These are phyloP conservation scores for Plagodis dolabraria DNA, from an alignment of 2,888 invertebrate species.

Conservation along the genomic window DNA sequence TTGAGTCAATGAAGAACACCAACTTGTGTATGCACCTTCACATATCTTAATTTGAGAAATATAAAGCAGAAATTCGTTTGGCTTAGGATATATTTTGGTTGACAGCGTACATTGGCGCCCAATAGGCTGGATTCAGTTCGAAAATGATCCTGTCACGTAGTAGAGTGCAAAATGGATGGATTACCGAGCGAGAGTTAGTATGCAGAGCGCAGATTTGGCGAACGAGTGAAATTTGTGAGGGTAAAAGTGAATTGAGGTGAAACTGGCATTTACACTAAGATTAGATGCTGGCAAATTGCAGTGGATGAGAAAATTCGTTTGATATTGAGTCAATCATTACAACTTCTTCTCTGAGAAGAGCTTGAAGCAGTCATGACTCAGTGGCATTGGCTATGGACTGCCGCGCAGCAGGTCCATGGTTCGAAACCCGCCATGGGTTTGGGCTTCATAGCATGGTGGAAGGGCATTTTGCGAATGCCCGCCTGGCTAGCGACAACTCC, in stretches of 20 bases:
- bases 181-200: conserved; percentile 37
- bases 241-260: conserved; percentile 2
- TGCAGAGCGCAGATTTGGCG: conserved; percentile 21
- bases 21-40: conserved; percentile 17
- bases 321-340: too few relatives aligned
- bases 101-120: conserved; percentile 46
- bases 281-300: background rate
- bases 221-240: conserved; percentile 1
- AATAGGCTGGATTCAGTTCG: conserved; percentile 48
- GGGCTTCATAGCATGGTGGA: too few relatives aligned
- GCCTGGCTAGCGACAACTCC: too few relatives aligned
- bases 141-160: conserved; percentile 49
- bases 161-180: conserved; percentile 49
- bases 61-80: conserved; percentile 7
- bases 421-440: too few relatives aligned
- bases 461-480: too few relatives aligned
- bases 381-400: too few relatives aligned
- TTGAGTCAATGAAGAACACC: conserved; percentile 54
- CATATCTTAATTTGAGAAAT: background rate
- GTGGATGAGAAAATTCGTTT: too few relatives aligned
- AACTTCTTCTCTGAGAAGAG: too few relatives aligned
- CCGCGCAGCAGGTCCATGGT: too few relatives aligned
- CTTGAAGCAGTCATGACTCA: too few relatives aligned
- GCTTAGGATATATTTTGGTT: conserved; percentile 1
- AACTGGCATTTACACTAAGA: conserved; percentile 5